These are phyloP conservation scores for Trachops cirrhosus DNA, from an alignment of 2,797 vertebrate species.

Conservation along the genomic window DNA sequence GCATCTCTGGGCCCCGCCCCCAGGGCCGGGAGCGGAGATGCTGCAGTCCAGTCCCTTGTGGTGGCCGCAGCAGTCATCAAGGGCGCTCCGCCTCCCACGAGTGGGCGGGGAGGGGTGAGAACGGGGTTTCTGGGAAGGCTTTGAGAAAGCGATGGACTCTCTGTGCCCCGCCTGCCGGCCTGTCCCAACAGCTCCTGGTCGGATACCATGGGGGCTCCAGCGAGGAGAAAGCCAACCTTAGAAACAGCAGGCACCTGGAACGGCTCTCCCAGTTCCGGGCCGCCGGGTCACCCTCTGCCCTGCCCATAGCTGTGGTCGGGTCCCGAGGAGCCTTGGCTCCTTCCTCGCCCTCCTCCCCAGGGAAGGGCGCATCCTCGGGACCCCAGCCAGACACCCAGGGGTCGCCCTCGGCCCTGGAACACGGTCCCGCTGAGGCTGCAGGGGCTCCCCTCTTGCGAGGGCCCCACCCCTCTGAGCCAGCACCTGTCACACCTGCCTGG, in stretches of 20 bases:
- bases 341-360: no score
- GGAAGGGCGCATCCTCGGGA: not conserved
- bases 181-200: no score
- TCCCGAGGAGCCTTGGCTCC: no score
- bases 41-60: no score
- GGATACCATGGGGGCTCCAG: accelerated
- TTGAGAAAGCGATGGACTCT: not conserved
- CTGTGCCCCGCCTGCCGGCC: not conserved
- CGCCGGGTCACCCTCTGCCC: not conserved
- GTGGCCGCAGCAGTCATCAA: not conserved
- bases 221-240: not conserved
- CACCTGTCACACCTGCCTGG: no score
- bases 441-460: accelerated
- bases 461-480: not conserved
- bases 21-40: not conserved
- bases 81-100: accelerated
- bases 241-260: accelerated
- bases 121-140: not conserved
- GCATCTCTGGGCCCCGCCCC: not conserved
- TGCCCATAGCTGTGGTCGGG: accelerated
- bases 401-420: accelerated
- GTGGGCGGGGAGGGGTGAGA: not conserved
- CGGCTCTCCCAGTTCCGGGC: not conserved
- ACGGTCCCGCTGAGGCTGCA: not conserved
- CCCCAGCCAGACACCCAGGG: not conserved